phyloP scores from a whole-genome alignment of 92 coral and sea anemone genomes.

The Actinernus sp. region DNA sequence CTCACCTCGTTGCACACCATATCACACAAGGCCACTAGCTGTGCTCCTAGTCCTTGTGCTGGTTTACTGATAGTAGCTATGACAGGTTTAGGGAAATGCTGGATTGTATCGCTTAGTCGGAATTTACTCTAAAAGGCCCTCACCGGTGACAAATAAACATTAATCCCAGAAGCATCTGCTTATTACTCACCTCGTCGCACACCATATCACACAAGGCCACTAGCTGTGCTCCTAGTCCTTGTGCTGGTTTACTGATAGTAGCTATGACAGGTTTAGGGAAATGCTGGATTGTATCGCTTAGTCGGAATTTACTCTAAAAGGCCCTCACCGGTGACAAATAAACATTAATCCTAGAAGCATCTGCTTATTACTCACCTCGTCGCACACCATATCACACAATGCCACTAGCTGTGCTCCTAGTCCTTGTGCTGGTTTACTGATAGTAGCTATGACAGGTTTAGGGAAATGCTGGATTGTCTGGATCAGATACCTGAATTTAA shows the following conservation, averaged over 20 bases:
- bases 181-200: slow-evolving; percentile 99
- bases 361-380: slow-evolving; percentile 99
- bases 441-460: slow-evolving; percentile 87
- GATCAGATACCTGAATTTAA: slow-evolving; percentile 45
- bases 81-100: slow-evolving; percentile 92
- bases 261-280: slow-evolving; percentile 96
- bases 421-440: slow-evolving; percentile 90
- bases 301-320: too few species aligned
- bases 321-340: too few species aligned
- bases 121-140: too few species aligned
- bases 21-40: slow-evolving; percentile 90
- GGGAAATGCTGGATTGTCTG: slow-evolving; percentile 80
- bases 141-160: too few species aligned
- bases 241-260: slow-evolving; percentile 83
- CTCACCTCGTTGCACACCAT: slow-evolving; percentile 99
- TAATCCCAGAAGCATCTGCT: slow-evolving; percentile 49
- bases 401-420: slow-evolving; percentile 93
- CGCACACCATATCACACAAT: slow-evolving; percentile 98
- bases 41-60: slow-evolving; percentile 96
- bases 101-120: too few species aligned
- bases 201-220: slow-evolving; percentile 96
- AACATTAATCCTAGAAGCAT: neutral
- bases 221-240: slow-evolving; percentile 94
- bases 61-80: slow-evolving; percentile 88
- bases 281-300: slow-evolving; percentile 59